Base-by-base conservation (phyloP, 2,113 vertebrate species). In the Parotia lawesii region DNA sequence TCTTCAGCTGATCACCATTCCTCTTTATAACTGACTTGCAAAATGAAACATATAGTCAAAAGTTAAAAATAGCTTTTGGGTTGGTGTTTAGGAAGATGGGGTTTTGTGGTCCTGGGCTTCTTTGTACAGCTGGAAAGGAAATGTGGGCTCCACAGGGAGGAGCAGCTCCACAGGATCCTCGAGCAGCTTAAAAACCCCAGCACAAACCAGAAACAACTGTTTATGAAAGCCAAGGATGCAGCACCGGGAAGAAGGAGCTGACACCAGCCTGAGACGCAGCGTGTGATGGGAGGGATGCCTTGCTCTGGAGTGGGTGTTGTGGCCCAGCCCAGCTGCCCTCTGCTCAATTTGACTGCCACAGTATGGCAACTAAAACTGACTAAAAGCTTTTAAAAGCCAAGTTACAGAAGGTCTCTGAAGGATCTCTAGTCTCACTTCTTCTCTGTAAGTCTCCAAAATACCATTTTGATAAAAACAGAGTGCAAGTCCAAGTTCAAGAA, bases 211-310 rank as follows among this genome's bases (percentile, higher is more conserved):
- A 67, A 88, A 21, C 28, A 57, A 72, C 21, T 62, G 25, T 48
- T 78, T 12, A 5, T 54, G 51, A 57, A 45, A 73, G 75, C 33
- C 13, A 54, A 51, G 40, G 53, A 29, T 12, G 33, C 23, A n/a
- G 48, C 29, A 44, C 16, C 18, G 9, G 10, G 45, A 71, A 35
- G 48, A 54, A 56, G 53, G 40, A 83, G 54, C 35, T 1, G 12
- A 27, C 17, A 2, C 12, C 42, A 44, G 13, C 33, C 31, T n/a
- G 45, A 33, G 44, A 53, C 0, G 1, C 25, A 38, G 44, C 1
- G 0, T 20, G 44, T 12, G 11, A 15, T 13, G 22, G 20, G 9
- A 54, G 53, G 53, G n/a, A 67, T 2, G 7, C 60, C 66, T 48
- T 76, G 67, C 29, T 56, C 25, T 1, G 4, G 12, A 18, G 40